These are phyloP conservation scores for Ormyrus pomaceus DNA, from an alignment of 2,888 invertebrate genomes.

Conservation along the genomic window DNA sequence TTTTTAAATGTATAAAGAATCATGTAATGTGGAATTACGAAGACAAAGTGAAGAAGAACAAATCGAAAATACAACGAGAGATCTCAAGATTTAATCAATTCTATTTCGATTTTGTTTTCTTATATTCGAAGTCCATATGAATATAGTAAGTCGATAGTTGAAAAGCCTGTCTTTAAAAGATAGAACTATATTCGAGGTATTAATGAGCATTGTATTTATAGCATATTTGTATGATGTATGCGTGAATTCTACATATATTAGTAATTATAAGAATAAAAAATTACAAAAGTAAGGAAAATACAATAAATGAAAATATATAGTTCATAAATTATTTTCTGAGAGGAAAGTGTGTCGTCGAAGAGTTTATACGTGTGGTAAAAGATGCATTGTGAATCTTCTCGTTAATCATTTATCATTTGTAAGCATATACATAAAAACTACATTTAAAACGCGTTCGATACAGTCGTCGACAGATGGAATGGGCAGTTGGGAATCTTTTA, in stretches of 20 bases:
- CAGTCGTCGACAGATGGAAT: slow-evolving; percentile 50
- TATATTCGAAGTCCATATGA: slow-evolving; percentile 43
- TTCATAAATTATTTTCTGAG: slow-evolving; percentile 62
- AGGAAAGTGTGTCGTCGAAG: slow-evolving; percentile 52
- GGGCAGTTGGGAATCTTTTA: slow-evolving; percentile 28
- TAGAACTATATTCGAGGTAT: slow-evolving; percentile 62
- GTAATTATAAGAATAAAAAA: slow-evolving; percentile 51
- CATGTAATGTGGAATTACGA: slow-evolving; percentile 37
- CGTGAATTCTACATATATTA: slow-evolving; percentile 56
- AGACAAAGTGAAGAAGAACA: slow-evolving; percentile 36
- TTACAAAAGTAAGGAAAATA: slow-evolving; percentile 28
- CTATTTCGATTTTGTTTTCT: slow-evolving; percentile 58
- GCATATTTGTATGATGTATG: slow-evolving; percentile 65
- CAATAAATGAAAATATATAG: slow-evolving; percentile 57
- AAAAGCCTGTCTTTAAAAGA: slow-evolving; percentile 51
- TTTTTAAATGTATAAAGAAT: slow-evolving; percentile 50
- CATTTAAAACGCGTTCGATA: slow-evolving; percentile 54
- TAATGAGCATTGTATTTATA: slow-evolving; percentile 68
- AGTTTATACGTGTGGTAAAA: slow-evolving; percentile 51
- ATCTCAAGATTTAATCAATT: slow-evolving; percentile 61
- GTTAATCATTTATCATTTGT: slow-evolving; percentile 56
- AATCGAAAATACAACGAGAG: slow-evolving; percentile 58
- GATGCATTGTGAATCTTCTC: slow-evolving; percentile 47
- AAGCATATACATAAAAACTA: slow-evolving; percentile 49
- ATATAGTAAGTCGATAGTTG: slow-evolving; percentile 47